Base-by-base conservation (phyloP, 2,797 vertebrate species). In the Nannoperca australis region DNA sequence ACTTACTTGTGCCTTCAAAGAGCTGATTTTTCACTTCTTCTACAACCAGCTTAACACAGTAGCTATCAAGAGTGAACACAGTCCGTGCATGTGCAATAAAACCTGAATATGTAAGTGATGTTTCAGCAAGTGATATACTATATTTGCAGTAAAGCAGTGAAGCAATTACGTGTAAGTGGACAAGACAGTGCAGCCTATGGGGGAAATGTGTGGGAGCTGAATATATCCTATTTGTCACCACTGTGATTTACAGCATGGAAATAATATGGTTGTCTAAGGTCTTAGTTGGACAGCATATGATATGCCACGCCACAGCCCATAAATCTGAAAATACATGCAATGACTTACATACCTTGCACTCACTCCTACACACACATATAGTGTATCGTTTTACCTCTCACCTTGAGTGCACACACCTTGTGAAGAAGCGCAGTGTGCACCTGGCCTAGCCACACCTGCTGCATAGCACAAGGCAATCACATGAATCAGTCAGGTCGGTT, bases 1-100 rank as follows among this genome's bases (percentile, higher is more conserved):
- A 93, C 92, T 95, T 93, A 92, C 93, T 95, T 92, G 87, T 91
- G 92, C 89, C 91, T 95, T 95, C 94, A 95, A 95, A 95, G 93
- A 92, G 90, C 89, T 93, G 91, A 92, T 92, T 92, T 91, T 93
- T 91, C 82, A 80, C 89, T 92, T 92, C 89, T 87, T 89, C 84
- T 86, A 82, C 87, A 89, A 88, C 85, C 82, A 69, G 86, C 79
- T 89, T 90, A 89, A 91, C 81, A 84, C 75, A 79, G 83, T 56
- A 83, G 84, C 84, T 85, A 88, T 83, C 77, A 7, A 82, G 75
- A 87, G 65, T 0, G 71, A 89, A 87, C 84, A 63, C 77, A 78
- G 85, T 76, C 65, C 32, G 59, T 70, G 76, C 50, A 42, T 78
- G 83, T 75, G 89, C 71, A 91, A 85, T 74, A 88, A 92, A 88